Percentiles rank a stretch among this genome's conserved stretches.
These are phyloP conservation scores for Nasonia giraulti DNA, from an alignment of 1,140 invertebrate genomes.

Conservation along the genomic window DNA sequence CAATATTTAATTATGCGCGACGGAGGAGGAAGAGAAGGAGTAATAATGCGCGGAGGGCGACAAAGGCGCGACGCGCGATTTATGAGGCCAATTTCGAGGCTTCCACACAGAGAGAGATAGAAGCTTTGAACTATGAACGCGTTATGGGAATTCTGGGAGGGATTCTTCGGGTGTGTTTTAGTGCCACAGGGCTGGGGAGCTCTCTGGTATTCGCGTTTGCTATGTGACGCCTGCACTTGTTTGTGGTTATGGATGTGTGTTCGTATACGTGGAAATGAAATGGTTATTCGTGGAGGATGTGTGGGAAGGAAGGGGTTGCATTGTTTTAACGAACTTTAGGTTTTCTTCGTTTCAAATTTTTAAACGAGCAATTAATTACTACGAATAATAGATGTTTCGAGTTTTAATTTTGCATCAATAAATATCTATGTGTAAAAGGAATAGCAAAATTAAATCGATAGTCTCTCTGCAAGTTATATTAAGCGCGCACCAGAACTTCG, in stretches of 20 bases:
- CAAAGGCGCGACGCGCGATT: slow-evolving; percentile 29
- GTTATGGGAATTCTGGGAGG: slow-evolving; percentile 10
- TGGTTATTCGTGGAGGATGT: not conserved
- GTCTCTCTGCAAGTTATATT: no score
- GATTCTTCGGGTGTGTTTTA: not conserved
- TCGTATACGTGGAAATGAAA: not conserved
- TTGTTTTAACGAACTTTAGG: not conserved
- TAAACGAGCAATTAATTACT: no score
- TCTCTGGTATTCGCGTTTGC: no score
- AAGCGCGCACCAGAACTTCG: no score
- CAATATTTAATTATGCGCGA: slow-evolving; percentile 19
- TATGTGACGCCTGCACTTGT: not conserved
- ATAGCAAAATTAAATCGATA: no score
- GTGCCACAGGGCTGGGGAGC: not conserved
- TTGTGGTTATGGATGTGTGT: not conserved
- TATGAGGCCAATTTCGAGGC: slow-evolving; percentile 14
- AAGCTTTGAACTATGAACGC: slow-evolving; percentile 2
- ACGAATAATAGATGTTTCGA: no score
- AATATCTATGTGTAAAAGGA: no score
- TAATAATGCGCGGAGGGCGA: not conserved
- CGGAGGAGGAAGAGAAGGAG: not conserved
- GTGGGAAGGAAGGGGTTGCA: not conserved
- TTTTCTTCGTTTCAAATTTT: not conserved
- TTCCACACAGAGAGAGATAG: not conserved
- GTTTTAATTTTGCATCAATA: no score